phyloP scores from a whole-genome alignment of 2,888 invertebrate species.

The Venusia cambrica region DNA sequence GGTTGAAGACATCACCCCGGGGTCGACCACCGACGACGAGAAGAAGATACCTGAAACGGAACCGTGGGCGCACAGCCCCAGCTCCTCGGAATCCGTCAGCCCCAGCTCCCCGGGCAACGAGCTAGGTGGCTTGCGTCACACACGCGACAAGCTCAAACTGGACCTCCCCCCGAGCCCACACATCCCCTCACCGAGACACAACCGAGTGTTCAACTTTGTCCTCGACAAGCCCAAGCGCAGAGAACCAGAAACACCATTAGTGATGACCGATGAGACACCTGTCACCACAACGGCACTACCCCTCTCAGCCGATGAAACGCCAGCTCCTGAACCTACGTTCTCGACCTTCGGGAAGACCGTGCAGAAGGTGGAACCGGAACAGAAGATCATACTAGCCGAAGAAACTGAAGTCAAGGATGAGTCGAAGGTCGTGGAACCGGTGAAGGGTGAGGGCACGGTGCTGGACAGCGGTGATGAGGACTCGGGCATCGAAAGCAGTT shows the following conservation, averaged over 20 bases:
- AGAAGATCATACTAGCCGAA: slow-evolving; percentile 54
- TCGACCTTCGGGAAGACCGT: slow-evolving; percentile 81
- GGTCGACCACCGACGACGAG: slow-evolving; percentile 59
- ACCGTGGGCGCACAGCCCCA: slow-evolving; percentile 59
- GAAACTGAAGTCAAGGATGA: slow-evolving; percentile 43
- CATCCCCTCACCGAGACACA: slow-evolving; percentile 63
- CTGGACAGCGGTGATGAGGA: slow-evolving; percentile 84
- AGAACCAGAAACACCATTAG: slow-evolving; percentile 59
- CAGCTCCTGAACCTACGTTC: slow-evolving; percentile 71
- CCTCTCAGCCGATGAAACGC: slow-evolving; percentile 48
- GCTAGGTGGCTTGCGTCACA: slow-evolving; percentile 87
- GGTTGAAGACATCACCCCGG: slow-evolving; percentile 82
- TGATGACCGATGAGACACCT: slow-evolving; percentile 72
- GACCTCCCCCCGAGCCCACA: slow-evolving; percentile 84
- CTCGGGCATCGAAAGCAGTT: slow-evolving; percentile 84
- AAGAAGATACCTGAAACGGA: slow-evolving; percentile 46
- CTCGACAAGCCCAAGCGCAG: slow-evolving; percentile 62
- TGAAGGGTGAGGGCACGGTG: slow-evolving; percentile 81
- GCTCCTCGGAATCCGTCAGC: slow-evolving; percentile 69
- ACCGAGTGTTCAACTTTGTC: slow-evolving; percentile 66
- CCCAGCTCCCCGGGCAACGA: slow-evolving; percentile 67
- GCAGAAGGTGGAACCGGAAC: slow-evolving; percentile 49
- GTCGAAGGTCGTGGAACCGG: slow-evolving; percentile 53
- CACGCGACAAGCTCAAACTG: slow-evolving; percentile 85
- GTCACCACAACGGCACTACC: slow-evolving; percentile 50